Conservation (phyloP, 2,888 invertebrate species). For the Osedax fenrisi region DNA sequence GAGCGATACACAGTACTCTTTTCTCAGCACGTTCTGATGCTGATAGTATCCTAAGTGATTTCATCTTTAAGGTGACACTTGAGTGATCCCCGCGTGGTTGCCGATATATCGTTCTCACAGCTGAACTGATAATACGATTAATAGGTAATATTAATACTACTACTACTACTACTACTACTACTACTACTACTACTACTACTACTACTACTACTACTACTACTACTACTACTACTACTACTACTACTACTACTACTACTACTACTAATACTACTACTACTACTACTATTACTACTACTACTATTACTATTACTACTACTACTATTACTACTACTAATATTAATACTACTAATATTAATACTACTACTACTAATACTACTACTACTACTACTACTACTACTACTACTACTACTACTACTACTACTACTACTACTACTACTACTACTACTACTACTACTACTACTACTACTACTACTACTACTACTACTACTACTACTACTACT, state of each 20-base stretch:
- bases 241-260: constrained; percentile 35
- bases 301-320: not conserved
- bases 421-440: not conserved
- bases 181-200: constrained; percentile 34
- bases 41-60: no score
- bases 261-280: constrained; percentile 29
- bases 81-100: no score
- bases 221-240: constrained; percentile 34
- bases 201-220: constrained; percentile 33
- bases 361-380: not conserved
- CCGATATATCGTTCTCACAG: no score
- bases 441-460: not conserved
- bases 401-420: constrained; percentile 4
- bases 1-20: no score
- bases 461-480: not conserved
- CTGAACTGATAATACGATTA: no score
- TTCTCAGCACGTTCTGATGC: no score
- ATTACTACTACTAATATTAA: not conserved
- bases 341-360: not conserved
- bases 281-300: not conserved
- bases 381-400: not conserved
- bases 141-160: no score
- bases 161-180: constrained; percentile 32
- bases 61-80: no score
- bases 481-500: not conserved